A percentile compares a stretch with the other conserved stretches of the same genome.
phyloP scores from a whole-genome alignment of 2,888 invertebrate species.

The Aporophyla nigra region DNA sequence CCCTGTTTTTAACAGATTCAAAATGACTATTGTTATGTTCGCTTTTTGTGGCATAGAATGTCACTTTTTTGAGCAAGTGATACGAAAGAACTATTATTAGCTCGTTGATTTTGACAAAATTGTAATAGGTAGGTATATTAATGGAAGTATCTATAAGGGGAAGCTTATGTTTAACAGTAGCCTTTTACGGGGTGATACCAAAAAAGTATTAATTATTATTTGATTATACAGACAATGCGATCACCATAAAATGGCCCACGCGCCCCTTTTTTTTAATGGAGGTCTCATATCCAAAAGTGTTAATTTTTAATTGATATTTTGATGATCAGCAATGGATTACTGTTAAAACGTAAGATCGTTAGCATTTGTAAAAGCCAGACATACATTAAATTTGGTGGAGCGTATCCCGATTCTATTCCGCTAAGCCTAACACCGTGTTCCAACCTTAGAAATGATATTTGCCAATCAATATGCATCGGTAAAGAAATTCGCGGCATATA shows the following conservation, averaged over 20 bases:
- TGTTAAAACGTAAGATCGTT: background rate
- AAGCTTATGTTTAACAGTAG: too few relatives aligned
- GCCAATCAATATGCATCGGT: conserved; percentile 58
- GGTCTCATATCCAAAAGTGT: too few relatives aligned
- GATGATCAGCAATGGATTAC: background rate
- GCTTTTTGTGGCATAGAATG: too few relatives aligned
- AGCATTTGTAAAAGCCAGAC: background rate
- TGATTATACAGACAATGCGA: background rate
- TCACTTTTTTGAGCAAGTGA: too few relatives aligned
- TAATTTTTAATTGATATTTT: too few relatives aligned
- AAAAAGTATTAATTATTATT: too few relatives aligned
- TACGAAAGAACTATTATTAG: background rate
- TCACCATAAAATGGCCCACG: too few relatives aligned
- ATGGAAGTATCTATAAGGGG: background rate
- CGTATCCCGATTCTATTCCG: background rate
- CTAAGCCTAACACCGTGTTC: background rate
- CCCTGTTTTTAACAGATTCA: too few relatives aligned
- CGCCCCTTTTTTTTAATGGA: too few relatives aligned
- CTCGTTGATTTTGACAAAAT: background rate
- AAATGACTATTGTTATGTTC: too few relatives aligned
- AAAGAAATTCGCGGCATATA: conserved; percentile 41
- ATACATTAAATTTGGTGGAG: background rate
- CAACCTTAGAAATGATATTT: conserved; percentile 55
- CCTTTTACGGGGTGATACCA: too few relatives aligned
- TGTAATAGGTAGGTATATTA: background rate